phyloP scores from a whole-genome alignment of 2,888 invertebrate genomes.

The Caenorhabditis sulstoni region DNA sequence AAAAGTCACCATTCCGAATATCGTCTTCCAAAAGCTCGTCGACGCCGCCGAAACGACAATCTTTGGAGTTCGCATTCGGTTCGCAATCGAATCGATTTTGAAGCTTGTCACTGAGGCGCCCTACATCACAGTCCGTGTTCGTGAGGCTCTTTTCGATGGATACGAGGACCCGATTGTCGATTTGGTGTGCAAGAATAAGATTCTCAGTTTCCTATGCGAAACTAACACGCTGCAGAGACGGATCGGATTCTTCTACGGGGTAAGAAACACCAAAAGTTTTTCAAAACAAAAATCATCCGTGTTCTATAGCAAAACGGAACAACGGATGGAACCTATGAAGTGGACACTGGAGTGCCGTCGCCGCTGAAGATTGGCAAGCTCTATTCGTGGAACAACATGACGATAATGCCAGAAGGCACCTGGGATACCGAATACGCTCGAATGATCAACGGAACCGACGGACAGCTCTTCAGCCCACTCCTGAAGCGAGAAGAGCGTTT shows the following conservation, averaged over 20 bases:
- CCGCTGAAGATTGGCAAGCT: slow-evolving; percentile 70
- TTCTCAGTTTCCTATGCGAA: slow-evolving; percentile 69
- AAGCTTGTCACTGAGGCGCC: slow-evolving; percentile 50
- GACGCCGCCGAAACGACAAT: slow-evolving; percentile 62
- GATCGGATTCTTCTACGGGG: slow-evolving; percentile 77
- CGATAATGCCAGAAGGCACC: slow-evolving; percentile 61
- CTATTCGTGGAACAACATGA: slow-evolving; percentile 75
- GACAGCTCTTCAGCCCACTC: slow-evolving; percentile 76
- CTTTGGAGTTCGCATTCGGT: slow-evolving; percentile 31
- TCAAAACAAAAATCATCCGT: no score
- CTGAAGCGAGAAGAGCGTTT: slow-evolving; percentile 59
- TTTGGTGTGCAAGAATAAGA: slow-evolving; percentile 63
- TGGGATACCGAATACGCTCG: slow-evolving; percentile 75
- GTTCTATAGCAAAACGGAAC: slow-evolving; percentile 68
- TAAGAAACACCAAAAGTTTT: no score
- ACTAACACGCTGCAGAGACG: slow-evolving; percentile 68
- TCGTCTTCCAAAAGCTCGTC: slow-evolving; percentile 77
- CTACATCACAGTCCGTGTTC: slow-evolving; percentile 44
- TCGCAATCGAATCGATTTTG: slow-evolving; percentile 66
- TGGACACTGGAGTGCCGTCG: slow-evolving; percentile 72
- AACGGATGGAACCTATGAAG: slow-evolving; percentile 77
- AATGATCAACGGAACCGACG: slow-evolving; percentile 77
- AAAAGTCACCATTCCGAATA: slow-evolving; percentile 75
- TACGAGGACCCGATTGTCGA: slow-evolving; percentile 74
- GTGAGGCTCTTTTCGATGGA: slow-evolving; percentile 77